Conservation (phyloP, 2,888 invertebrate species). For the Conchocele bisecta region DNA sequence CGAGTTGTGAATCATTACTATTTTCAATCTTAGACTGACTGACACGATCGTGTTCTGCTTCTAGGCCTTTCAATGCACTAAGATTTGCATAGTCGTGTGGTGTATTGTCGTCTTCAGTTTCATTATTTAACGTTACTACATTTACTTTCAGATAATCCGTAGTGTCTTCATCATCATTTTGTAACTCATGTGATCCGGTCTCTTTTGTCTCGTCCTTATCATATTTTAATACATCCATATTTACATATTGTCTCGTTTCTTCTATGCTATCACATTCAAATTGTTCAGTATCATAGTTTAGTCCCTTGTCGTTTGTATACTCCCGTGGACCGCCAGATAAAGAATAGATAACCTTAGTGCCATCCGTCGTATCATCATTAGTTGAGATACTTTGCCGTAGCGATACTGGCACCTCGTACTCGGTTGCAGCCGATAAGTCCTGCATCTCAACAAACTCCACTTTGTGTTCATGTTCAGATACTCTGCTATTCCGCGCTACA, state of each 20-base stretch:
- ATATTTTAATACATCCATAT: not conserved
- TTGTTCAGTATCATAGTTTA: conserved; percentile 11
- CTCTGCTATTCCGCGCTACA: no score
- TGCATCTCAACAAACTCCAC: not conserved
- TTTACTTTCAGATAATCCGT: not conserved
- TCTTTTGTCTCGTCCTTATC: not conserved
- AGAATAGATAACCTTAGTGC: no score
- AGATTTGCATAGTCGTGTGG: no score
- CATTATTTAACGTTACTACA: not conserved
- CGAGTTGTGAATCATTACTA: no score
- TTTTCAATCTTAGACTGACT: no score
- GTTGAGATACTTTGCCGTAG: not conserved
- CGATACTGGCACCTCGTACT: conserved; percentile 6
- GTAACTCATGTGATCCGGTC: not conserved
- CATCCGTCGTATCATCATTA: not conserved
- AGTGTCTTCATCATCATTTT: not conserved
- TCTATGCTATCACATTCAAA: conserved; percentile 18
- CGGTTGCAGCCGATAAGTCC: not conserved
- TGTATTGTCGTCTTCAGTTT: not conserved
- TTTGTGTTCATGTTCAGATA: not conserved
- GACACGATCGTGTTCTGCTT: no score
- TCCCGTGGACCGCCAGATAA: no score
- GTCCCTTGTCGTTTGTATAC: no score
- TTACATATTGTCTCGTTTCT: not conserved
- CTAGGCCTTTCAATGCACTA: no score